Percentiles rank a stretch among this genome's conserved stretches.
phyloP scores from a whole-genome alignment of 2,888 invertebrate species.

The Mesorhabditis sp. region DNA sequence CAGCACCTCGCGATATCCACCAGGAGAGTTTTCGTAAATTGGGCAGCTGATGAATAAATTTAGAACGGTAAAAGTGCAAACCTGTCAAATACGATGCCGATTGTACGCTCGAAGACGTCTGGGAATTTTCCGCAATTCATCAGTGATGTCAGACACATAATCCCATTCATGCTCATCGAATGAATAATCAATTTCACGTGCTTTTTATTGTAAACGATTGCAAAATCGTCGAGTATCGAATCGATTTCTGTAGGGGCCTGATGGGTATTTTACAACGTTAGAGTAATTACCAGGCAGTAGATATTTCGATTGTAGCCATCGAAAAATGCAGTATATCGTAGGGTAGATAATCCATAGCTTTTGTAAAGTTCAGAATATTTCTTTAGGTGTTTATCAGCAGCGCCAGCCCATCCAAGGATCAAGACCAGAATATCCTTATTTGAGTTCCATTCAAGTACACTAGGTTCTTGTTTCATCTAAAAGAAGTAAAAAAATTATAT shows the following conservation, averaged over 20 bases:
- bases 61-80: neutral
- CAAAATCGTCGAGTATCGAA: neutral
- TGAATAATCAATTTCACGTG: neutral
- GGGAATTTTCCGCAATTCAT: neutral
- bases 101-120: neutral
- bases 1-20: neutral
- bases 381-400: neutral
- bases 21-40: neutral
- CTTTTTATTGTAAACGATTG: neutral
- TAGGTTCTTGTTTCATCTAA: neutral
- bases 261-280: neutral
- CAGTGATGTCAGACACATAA: neutral
- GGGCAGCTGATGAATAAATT: neutral
- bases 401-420: neutral
- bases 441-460: neutral
- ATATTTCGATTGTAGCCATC: neutral
- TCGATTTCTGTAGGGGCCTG: neutral
- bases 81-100: slow-evolving; percentile 1
- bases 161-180: neutral
- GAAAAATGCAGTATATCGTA: neutral
- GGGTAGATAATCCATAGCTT: neutral
- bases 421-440: neutral
- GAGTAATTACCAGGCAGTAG: neutral
- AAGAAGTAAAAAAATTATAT: no score
- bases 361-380: slow-evolving; percentile 1